Evolutionary conservation across 1,140 invertebrate species (phyloP), one percentile per base, ranked within the genome.

Genomic region (Brevipalpus yothersi): DNA sequence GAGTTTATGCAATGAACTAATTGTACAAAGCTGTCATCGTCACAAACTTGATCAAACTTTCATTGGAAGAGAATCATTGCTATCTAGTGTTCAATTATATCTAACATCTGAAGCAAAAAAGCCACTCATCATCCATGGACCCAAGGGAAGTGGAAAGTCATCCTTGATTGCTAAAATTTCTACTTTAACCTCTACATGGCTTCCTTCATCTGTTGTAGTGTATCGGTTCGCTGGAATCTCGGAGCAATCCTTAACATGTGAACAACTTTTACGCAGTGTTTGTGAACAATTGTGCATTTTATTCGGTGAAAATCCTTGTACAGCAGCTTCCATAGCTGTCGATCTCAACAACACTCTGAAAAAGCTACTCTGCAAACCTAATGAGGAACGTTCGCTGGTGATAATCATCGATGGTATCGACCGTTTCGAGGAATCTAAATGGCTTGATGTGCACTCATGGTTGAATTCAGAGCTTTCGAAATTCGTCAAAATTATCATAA

Each of bases 141-240:
- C 90, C 11, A 85, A 87, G 21, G 91, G 91, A 1, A 88, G 83
- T 73, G 88, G 89, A 0, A 95, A 96, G 74, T 90, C 87, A 11
- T 74, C 91, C 53, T 71, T 97, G 57, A 90, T 88, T 0, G 75
- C 87, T 7, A 72, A 84, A 9, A 81, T 82, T 3, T 77, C 82
- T 64, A 77, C 81, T 5, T 78, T 39, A 13, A 15, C 15, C n/a
- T 19, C 15, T 21, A 39, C 15, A 1, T 40, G 40, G 23, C 39
- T 21, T 78, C 39, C 83, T 64, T 72, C 78, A 11, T 72, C 75
- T 63, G 65, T 78, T 2, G 64, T 80, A 12, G 68, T 79, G 47
- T 55, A 55, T 39, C 23, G 53, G 15, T 40, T 75, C 19, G 68
- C 72, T 40, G 80, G 80, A 58, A 73, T 81, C 31, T 82, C 82